Percentiles rank a stretch among this genome's conserved stretches.
Evolutionary conservation across 2,888 invertebrate species (phyloP).

Genomic region (Loripinus fragilis): DNA sequence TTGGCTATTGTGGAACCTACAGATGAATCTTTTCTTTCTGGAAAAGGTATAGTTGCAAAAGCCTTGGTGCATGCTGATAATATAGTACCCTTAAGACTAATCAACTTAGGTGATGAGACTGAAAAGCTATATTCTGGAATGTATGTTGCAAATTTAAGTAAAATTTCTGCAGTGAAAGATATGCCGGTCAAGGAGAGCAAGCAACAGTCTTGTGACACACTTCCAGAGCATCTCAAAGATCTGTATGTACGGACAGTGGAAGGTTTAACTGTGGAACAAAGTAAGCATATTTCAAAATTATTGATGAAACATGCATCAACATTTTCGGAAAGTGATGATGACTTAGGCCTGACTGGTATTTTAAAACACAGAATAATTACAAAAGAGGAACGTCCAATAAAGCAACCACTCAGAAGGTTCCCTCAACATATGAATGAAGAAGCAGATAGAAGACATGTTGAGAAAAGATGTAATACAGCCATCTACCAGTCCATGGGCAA

Average conservation of each 20-base stretch:
- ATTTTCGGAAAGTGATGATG: neutral
- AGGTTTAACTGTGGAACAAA: neutral
- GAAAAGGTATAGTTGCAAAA: too few species aligned
- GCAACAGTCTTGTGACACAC: too few species aligned
- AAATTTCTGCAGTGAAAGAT: neutral
- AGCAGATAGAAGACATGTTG: slow-evolving; percentile 13
- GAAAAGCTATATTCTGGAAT: neutral
- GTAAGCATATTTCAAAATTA: neutral
- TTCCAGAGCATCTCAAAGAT: too few species aligned
- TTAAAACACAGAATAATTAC: neutral
- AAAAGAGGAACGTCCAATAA: neutral
- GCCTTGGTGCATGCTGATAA: too few species aligned
- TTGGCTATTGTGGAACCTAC: too few species aligned
- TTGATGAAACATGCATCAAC: neutral
- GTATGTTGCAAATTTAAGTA: neutral
- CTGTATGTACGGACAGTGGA: neutral
- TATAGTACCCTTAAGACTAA: neutral
- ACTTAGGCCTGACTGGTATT: neutral
- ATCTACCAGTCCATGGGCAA: slow-evolving; percentile 15
- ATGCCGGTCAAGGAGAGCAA: neutral
- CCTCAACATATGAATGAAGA: too few species aligned
- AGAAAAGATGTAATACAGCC: slow-evolving; percentile 13
- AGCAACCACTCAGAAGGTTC: too few species aligned
- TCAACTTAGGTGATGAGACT: neutral
- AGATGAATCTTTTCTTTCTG: too few species aligned